These are phyloP conservation scores for Lucinisca nassula DNA, from an alignment of 2,888 invertebrate species.

Conservation along the genomic window DNA sequence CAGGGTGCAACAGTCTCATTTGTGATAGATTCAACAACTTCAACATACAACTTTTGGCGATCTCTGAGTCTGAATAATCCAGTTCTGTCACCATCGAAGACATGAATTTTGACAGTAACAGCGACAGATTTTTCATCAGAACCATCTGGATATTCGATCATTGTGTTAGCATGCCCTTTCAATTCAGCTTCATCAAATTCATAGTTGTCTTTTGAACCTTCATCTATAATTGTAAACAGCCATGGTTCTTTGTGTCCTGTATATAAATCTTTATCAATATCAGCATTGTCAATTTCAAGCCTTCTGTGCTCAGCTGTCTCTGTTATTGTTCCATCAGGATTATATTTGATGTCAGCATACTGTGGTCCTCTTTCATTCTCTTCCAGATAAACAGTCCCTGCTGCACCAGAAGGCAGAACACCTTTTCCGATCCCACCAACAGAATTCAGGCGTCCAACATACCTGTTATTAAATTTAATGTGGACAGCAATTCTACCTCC, in stretches of 20 bases:
- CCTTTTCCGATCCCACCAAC: constrained; percentile 75
- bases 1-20: constrained; percentile 80
- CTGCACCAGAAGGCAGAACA: constrained; percentile 77
- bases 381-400: constrained; percentile 80
- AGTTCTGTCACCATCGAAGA: constrained; percentile 78
- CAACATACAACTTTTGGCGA: constrained; percentile 77
- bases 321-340: constrained; percentile 52
- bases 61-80: constrained; percentile 76
- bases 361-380: constrained; percentile 81
- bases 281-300: constrained; percentile 77
- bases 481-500: constrained; percentile 79
- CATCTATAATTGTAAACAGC: constrained; percentile 77
- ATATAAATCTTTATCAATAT: constrained; percentile 77
- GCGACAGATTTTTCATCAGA: constrained; percentile 23
- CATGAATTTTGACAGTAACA: constrained; percentile 73
- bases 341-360: constrained; percentile 81
- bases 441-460: constrained; percentile 72
- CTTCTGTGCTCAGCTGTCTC: constrained; percentile 70
- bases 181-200: constrained; percentile 80
- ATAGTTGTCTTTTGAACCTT: constrained; percentile 69
- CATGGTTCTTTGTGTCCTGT: constrained; percentile 76
- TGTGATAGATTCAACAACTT: constrained; percentile 76
- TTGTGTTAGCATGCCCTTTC: constrained; percentile 76
- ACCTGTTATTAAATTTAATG: constrained; percentile 75
- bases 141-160: constrained; percentile 74